Evolutionary conservation across 2,888 invertebrate genomes (phyloP), one percentile per base, ranked within the genome.

Genomic region (Calameuta pallipes): DNA sequence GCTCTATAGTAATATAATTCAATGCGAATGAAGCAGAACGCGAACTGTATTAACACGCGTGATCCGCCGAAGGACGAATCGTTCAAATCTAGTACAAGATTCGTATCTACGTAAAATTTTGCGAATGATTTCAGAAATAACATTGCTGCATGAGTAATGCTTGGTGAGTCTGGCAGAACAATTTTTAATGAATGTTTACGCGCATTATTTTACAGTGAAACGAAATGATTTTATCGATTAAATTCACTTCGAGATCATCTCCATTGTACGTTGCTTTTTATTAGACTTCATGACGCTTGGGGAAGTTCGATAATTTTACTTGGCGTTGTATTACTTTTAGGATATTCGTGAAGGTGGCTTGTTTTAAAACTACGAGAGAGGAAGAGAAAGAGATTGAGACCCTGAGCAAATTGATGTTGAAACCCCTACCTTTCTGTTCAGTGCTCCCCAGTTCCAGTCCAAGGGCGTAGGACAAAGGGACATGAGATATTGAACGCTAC

Each of bases 391-490:
- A 77, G 69, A 77, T 56, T 69, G 68, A 75, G 79, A 78, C 78
- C 76, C 80, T 79, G 78, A 75, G 79, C 76, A 79, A 82, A 80
- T 82, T 76, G 80, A 80, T 76, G 75, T 78, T 69, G 70, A 36
- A 41, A 70, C 37, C 56, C 74, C 77, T 77, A 76, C 75, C 69
- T 76, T 76, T 77, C 76, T 81, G 80, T 79, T 78, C 79, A 78
- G 78, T 75, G 71, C 77, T 78, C 74, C 74, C 71, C 56, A 34
- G 70, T 68, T 41, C 81, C 56, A 34, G 70, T 68, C 73, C 81
- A 82, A 82, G 82, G 82, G 82, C 82, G 81, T 80, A 79, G 80
- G 80, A 80, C 77, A 79, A 75, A 41, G 78, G 82, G 79, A 80
- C 78, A 34, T 71, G 71, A 34, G 71, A 71, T 56, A 56, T 56